Evolutionary conservation across 2,113 vertebrate species (phyloP), one percentile per base, ranked within the genome.

Genomic region (Macquaria ambigua): DNA sequence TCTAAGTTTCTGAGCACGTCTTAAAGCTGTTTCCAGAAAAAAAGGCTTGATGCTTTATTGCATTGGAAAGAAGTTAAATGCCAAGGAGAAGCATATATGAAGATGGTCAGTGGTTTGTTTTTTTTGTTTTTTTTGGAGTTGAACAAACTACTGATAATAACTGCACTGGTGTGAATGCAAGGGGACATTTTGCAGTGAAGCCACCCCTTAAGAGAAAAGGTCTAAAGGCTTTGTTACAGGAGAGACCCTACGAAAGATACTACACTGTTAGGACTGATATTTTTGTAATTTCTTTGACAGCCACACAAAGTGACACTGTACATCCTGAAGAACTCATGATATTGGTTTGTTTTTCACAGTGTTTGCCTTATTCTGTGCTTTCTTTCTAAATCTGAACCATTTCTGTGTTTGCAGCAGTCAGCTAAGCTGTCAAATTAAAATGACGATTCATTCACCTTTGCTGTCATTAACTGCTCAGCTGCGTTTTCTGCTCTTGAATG

Each of bases 301-400:
- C 6, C 56, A 48, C 62, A 11, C 9, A 55, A 12, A 80, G n/a
- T 59, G 70, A 73, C 74, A 43, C 31, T 80, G 71, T 82, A 79
- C 64, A 84, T 85, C 72, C 34, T 34, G 43, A 72, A 12, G 62
- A 28, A 71, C 21, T 16, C 71, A 52, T 74, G 64, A 56, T 50
- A n/a, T 66, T 52, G 23, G 8, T 82, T 80, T 74, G 14, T 43
- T 59, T 71, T 68, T 50, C 58, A 67, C 61, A 64, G 68, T 85
- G 46, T 79, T 84, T 83, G 76, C 77, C 77, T 88, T 75, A 84
- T 79, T 72, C 34, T 79, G 12, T 80, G 48, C 31, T 76, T 52
- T 74, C 14, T 71, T 31, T 50, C 59, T 43, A 12, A 70, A 73
- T 37, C 67, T 52, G 46, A 58, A 72, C 34, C 62, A 34, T 20